Base-by-base conservation (phyloP, 2,797 vertebrate genomes). In the Periparus ater region DNA sequence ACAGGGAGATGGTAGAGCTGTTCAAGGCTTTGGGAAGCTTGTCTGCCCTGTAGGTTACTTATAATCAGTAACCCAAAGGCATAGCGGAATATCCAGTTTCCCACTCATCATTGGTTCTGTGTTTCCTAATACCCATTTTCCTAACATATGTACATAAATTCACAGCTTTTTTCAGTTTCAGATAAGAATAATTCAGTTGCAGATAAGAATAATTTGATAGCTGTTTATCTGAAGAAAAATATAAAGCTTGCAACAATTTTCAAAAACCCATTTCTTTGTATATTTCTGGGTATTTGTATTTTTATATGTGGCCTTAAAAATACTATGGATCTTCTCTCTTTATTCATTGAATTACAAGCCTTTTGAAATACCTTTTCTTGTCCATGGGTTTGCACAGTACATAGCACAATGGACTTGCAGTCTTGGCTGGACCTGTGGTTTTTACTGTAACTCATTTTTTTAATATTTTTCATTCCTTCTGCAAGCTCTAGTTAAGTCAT, bases 141-240 rank as follows among this genome's bases (percentile, higher is more conserved):
- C 19, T 61, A 65, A 34, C 2, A 0, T 55, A 36, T 0, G 0
- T 32, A 40, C 0, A 0, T 73, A 17, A 40, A 80, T 23, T 72
- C 22, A 27, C 2, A 4, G 8, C 12, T 75, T 81, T 85, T 50
- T 65, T 63, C 36, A 45, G 36, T 83, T 74, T 87, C 26, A 3
- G 10, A 26, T 58, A 57, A 77, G 22, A 40, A 36, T 40, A 82
- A 78, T 74, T 55, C 36, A 45, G 36, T 79, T 74, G 83, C 26
- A 3, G 10, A 22, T 58, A 57, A 77, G 22, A 40, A 36, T 40
- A 34, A 44, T 73, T 84, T 51, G 55, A 17, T 85, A 72, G 25
- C 30, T 70, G 13, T 9, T 48, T 11, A 15, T 85, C 30, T 19
- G 32, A 81, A 79, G 21, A 29, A 91, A 91, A 92, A 44, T 13